Evolutionary conservation across 2,113 vertebrate species (phyloP).

Genomic region (Crotalus horridus): DNA sequence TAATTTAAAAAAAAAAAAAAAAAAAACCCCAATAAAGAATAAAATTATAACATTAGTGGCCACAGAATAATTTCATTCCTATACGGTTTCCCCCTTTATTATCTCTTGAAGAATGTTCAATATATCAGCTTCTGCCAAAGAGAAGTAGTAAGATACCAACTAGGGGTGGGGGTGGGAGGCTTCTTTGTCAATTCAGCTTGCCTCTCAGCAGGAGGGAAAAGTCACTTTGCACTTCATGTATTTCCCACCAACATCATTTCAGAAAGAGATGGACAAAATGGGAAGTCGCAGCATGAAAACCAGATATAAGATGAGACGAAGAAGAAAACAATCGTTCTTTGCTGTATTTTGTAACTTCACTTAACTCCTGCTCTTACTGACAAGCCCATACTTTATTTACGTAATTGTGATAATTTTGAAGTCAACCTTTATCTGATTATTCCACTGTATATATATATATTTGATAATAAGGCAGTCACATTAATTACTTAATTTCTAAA

Average conservation of each 20-base stretch:
- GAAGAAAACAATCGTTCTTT: slow-evolving; percentile 60
- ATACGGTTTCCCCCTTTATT: slow-evolving; percentile 42
- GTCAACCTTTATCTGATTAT: slow-evolving; percentile 34
- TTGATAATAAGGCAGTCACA: slow-evolving; percentile 5
- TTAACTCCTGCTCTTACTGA: slow-evolving; percentile 43
- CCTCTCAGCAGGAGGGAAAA: slow-evolving; percentile 69
- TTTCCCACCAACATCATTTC: slow-evolving; percentile 75
- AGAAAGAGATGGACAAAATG: slow-evolving; percentile 63
- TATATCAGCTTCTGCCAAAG: slow-evolving; percentile 49
- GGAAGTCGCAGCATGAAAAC: slow-evolving; percentile 67
- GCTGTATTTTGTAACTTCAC: slow-evolving; percentile 42
- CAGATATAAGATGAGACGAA: slow-evolving; percentile 51
- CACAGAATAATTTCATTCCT: slow-evolving; percentile 29
- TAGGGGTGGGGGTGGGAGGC: slow-evolving; percentile 10
- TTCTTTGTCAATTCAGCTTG: slow-evolving; percentile 67
- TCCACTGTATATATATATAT: slow-evolving; percentile 23
- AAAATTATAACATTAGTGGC: slow-evolving; percentile 2
- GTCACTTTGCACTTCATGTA: slow-evolving; percentile 72
- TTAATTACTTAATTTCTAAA: neutral
- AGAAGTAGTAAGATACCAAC: slow-evolving; percentile 45
- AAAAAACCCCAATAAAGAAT: slow-evolving; percentile 9
- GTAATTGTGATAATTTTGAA: neutral
- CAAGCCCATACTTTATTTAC: slow-evolving; percentile 32
- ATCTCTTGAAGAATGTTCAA: slow-evolving; percentile 32
- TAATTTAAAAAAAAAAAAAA: too few species aligned